Percentiles rank a stretch among this genome's conserved stretches.
Conservation (phyloP, 1,140 invertebrate genomes). For the Heliconius hewitsoni region DNA sequence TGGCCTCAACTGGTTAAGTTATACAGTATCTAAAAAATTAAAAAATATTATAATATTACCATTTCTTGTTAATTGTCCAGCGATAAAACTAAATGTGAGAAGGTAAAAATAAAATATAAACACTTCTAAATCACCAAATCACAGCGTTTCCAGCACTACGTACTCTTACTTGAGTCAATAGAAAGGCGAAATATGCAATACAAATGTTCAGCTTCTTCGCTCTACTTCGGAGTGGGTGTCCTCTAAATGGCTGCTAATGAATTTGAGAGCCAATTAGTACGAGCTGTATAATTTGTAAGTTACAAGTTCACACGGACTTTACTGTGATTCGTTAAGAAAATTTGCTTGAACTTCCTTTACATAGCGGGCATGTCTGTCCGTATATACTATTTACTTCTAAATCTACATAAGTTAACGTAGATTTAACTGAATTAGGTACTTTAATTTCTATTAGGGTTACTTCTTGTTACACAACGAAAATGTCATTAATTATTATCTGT, state of each 20-base stretch:
- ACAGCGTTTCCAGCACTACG: too few relatives aligned
- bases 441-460: too few relatives aligned
- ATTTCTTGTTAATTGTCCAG: too few relatives aligned
- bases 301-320: slow-evolving; percentile 53
- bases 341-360: slow-evolving; percentile 10
- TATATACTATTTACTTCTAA: not conserved
- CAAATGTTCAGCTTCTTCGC: slow-evolving; percentile 2
- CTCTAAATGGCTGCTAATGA: slow-evolving; percentile 46
- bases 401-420: not conserved
- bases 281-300: slow-evolving; percentile 50
- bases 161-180: slow-evolving; percentile 4
- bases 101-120: too few relatives aligned
- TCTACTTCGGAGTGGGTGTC: slow-evolving; percentile 21
- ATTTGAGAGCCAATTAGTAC: slow-evolving; percentile 61
- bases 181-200: not conserved
- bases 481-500: too few relatives aligned
- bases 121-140: too few relatives aligned
- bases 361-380: not conserved
- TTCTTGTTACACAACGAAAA: too few relatives aligned
- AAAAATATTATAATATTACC: too few relatives aligned
- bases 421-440: not conserved
- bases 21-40: too few relatives aligned
- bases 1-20: too few relatives aligned
- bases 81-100: too few relatives aligned
- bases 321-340: slow-evolving; percentile 34